These are phyloP conservation scores for Stichopus chloronotus DNA, from an alignment of 35 echinoderm and acorn worm genomes.

Conservation along the genomic window DNA sequence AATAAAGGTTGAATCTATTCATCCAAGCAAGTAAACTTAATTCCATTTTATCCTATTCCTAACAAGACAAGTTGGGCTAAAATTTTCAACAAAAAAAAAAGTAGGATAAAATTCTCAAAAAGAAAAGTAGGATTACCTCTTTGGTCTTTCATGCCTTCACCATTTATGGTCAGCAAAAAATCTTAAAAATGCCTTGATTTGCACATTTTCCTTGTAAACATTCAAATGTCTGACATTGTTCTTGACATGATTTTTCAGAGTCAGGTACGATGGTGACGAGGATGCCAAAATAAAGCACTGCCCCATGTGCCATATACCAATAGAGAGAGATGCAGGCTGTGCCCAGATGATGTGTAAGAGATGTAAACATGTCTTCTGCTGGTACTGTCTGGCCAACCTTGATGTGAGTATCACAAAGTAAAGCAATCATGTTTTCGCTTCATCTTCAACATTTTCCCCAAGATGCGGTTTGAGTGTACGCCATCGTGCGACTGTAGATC, in stretches of 20 bases:
- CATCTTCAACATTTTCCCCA: background rate
- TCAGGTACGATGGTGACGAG: constrained; percentile 76
- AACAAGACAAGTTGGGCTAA: too few relatives aligned
- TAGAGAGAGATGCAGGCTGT: constrained; percentile 89
- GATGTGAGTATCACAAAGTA: constrained; percentile 76
- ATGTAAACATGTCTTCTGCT: constrained; percentile 99
- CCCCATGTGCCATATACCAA: constrained; percentile 99
- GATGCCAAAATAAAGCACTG: constrained; percentile 88
- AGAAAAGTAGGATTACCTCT: background rate
- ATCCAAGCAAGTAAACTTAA: too few relatives aligned
- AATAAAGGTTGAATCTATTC: too few relatives aligned
- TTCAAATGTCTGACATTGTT: background rate
- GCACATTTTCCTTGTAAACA: too few relatives aligned
- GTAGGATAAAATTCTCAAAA: background rate
- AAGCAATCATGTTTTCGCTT: background rate
- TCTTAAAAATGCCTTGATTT: too few relatives aligned
- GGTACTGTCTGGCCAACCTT: constrained; percentile 97
- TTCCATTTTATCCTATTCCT: too few relatives aligned
- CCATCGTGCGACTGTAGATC: too few relatives aligned
- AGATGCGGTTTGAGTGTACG: background rate
- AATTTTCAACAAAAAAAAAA: too few relatives aligned
- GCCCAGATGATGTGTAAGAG: constrained; percentile 99
- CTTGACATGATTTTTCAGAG: background rate
- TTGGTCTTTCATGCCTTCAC: too few relatives aligned
- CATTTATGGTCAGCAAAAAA: too few relatives aligned